phyloP scores from a whole-genome alignment of 2,797 vertebrate genomes.

The Phalanger gymnotis region DNA sequence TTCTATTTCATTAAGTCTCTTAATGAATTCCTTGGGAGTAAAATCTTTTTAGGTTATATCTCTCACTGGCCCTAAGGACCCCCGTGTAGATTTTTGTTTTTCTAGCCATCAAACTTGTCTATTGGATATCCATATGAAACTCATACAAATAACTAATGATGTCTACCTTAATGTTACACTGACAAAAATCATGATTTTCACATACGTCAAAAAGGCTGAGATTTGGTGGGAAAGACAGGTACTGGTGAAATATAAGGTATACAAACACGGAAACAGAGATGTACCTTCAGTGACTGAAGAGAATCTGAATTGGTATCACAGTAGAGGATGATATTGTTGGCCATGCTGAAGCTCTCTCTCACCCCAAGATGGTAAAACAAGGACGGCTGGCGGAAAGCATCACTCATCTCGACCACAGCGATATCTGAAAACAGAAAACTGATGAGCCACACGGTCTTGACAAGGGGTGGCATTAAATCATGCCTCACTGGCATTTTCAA shows the following conservation, averaged over 20 bases:
- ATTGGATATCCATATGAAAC: not conserved
- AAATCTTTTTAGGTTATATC: not conserved
- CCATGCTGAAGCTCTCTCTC: constrained; percentile 99
- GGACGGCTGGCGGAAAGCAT: constrained; percentile 97
- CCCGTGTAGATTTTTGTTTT: not conserved
- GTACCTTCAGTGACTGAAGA: constrained; percentile 96
- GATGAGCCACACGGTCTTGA: constrained; percentile 42
- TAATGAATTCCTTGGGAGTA: constrained; percentile 15
- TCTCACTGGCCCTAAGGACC: not conserved
- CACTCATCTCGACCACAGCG: constrained; percentile 98
- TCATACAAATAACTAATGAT: not conserved
- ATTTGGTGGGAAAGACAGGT: not conserved
- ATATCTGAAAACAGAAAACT: constrained; percentile 89
- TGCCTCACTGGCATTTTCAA: constrained; percentile 29
- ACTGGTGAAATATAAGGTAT: not conserved
- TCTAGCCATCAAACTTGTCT: constrained; percentile 5
- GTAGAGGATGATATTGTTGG: constrained; percentile 99
- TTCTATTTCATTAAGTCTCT: not conserved
- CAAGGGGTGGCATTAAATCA: constrained; percentile 6
- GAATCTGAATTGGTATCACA: constrained; percentile 95
- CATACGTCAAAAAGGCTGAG: not conserved
- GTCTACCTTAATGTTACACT: not conserved
- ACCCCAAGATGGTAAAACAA: constrained; percentile 98
- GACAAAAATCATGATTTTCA: constrained; percentile 5
- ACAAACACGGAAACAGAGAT: not conserved